Base-by-base conservation (phyloP, 2,888 invertebrate genomes). In the Mesochorus sp. region DNA sequence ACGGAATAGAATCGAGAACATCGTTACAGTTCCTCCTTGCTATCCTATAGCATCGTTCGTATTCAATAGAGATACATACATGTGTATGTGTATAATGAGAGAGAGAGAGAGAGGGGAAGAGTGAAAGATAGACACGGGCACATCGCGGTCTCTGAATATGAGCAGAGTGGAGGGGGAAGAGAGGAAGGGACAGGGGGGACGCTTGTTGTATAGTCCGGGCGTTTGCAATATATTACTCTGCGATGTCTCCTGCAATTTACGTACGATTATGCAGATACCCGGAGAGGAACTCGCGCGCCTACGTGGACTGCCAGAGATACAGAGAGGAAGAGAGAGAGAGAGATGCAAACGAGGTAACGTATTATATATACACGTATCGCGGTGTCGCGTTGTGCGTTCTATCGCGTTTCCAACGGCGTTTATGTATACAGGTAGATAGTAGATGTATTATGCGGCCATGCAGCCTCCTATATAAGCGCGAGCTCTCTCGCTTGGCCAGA, bases 171-270 rank as follows among this genome's bases (percentile, higher is more conserved):
- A n/a, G n/a, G n/a, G n/a, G n/a, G n/a, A n/a, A n/a, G n/a, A n/a
- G n/a, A n/a, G n/a, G n/a, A n/a, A n/a, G n/a, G n/a, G n/a, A n/a
- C n/a, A n/a, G n/a, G n/a, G n/a, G n/a, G 76, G 64, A 57, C 66
- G 71, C 34, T 42, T 49, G 72, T 78, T 76, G 66, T 67, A 73
- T 70, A 53, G 28, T 76, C 49, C 68, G 72, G 76, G 66, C 66
- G 74, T 74, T 62, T 59, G 62, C 75, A 84, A 85, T 88, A 86
- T 86, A 88, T 88, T 88, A 87, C 86, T 81, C 70, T 79, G 82
- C 83, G 84, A 85, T 87, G 86, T 85, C 86, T 86, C 86, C 79
- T 82, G 84, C 85, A 87, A 87, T 88, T 88, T 88, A 88, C 88
- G 86, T 85, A 85, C 86, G 87, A 88, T 88, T 88, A 88, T 87